Conservation (phyloP, 2,113 vertebrate genomes). For the Cariama cristata region DNA sequence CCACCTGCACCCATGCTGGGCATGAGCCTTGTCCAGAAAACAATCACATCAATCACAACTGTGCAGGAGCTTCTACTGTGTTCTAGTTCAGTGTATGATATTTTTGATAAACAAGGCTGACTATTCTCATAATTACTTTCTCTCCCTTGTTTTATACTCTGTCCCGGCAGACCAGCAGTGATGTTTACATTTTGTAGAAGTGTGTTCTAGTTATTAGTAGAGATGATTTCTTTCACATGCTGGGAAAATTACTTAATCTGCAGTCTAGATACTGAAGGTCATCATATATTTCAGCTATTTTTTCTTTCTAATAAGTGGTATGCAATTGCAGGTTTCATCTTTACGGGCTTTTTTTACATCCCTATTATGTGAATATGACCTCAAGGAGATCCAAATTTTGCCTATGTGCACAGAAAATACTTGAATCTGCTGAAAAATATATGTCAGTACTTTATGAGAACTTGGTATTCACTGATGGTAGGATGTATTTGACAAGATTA, state of each 20-base stretch:
- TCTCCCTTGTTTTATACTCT: background rate
- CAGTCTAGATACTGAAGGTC: background rate
- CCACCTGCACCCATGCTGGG: accelerated
- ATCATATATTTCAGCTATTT: background rate
- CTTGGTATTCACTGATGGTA: background rate
- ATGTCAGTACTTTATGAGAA: background rate
- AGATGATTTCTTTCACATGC: background rate
- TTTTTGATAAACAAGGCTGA: background rate
- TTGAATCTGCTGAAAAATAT: conserved; percentile 25
- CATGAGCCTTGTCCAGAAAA: background rate
- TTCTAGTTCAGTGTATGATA: background rate
- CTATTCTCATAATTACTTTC: background rate
- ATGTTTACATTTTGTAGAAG: background rate
- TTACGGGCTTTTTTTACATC: background rate
- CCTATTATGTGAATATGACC: background rate
- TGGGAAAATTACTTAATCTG: background rate
- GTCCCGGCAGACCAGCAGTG: background rate
- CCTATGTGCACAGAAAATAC: conserved; percentile 4
- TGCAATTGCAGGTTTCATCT: background rate
- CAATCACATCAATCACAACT: accelerated
- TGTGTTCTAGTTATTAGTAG: background rate
- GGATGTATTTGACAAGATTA: conserved; percentile 32
- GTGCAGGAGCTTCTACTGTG: background rate
- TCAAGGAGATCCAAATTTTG: background rate
- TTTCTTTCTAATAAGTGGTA: background rate